A percentile compares a stretch with the other conserved stretches of the same genome.
phyloP scores from a whole-genome alignment of 2,113 vertebrate genomes.

The Cynocephalus volans region DNA sequence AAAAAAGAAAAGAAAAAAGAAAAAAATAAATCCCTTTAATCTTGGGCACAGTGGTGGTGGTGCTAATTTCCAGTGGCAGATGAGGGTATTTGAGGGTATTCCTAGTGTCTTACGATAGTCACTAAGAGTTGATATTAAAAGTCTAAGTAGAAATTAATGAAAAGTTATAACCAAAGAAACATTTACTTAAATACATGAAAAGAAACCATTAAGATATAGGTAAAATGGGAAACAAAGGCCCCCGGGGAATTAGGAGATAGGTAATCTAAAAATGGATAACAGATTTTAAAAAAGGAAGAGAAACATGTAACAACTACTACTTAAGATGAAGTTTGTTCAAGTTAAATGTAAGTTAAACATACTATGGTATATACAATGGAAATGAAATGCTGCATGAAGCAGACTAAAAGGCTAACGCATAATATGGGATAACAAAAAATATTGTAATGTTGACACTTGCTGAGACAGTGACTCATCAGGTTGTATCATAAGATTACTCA shows the following conservation, averaged over 20 bases:
- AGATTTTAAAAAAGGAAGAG: not conserved
- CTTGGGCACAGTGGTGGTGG: not conserved
- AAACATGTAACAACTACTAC: not conserved
- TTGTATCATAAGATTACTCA: not conserved
- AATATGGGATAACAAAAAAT: constrained; percentile 33
- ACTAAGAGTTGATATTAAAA: not conserved
- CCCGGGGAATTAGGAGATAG: constrained; percentile 1
- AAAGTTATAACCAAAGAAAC: constrained; percentile 31
- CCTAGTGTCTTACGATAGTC: not conserved
- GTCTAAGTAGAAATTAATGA: not conserved
- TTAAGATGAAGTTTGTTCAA: constrained; percentile 41
- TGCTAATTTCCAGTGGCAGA: constrained; percentile 27
- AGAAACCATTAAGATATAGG: not conserved
- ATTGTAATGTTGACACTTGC: not conserved
- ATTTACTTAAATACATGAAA: constrained; percentile 25
- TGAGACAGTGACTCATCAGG: not conserved
- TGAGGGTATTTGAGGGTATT: not conserved
- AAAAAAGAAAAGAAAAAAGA: no score
- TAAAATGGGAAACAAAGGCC: constrained; percentile 8
- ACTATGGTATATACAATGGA: not conserved
- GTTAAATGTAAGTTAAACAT: constrained; percentile 29
- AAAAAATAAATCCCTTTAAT: not conserved
- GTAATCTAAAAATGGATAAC: constrained; percentile 38
- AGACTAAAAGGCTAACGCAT: constrained; percentile 34
- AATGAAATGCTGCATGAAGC: constrained; percentile 34